These are phyloP conservation scores for Scelioninae gen. 1 DNA, from an alignment of 2,888 invertebrate genomes.

Conservation along the genomic window DNA sequence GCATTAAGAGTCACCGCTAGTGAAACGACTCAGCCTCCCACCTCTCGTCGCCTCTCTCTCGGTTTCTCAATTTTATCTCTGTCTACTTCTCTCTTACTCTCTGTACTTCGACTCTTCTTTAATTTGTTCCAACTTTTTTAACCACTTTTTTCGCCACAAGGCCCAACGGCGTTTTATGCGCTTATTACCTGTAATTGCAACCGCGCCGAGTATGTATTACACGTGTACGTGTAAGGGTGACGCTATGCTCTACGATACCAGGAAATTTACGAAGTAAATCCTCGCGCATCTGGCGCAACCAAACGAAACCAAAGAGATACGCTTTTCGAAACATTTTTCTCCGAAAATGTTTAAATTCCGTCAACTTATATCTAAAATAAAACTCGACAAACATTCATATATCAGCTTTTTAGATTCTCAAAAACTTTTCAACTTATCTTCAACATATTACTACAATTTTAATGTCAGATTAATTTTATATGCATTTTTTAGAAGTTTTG, in stretches of 20 bases:
- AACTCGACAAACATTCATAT: slow-evolving; percentile 4
- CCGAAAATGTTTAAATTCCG: slow-evolving; percentile 28
- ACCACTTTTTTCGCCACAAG: slow-evolving; percentile 62
- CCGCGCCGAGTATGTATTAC: slow-evolving; percentile 68
- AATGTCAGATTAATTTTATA: not conserved
- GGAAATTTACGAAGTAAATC: slow-evolving; percentile 67
- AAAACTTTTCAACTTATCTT: not conserved
- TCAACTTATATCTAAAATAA: not conserved
- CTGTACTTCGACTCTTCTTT: slow-evolving; percentile 53
- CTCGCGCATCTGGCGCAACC: slow-evolving; percentile 64
- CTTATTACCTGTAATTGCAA: slow-evolving; percentile 67
- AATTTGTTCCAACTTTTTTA: slow-evolving; percentile 64
- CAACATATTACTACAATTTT: not conserved
- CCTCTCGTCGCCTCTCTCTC: too few relatives aligned
- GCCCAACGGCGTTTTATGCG: slow-evolving; percentile 66
- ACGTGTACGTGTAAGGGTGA: slow-evolving; percentile 63
- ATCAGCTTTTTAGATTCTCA: not conserved
- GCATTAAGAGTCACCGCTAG: slow-evolving; percentile 41
- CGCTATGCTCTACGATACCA: slow-evolving; percentile 68
- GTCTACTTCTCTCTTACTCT: slow-evolving; percentile 12
- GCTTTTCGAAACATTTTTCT: slow-evolving; percentile 58
- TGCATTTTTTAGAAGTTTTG: too few relatives aligned
- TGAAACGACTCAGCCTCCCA: slow-evolving; percentile 54
- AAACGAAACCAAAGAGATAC: slow-evolving; percentile 44
- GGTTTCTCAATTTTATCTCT: slow-evolving; percentile 6